Conservation (phyloP, 2,113 vertebrate genomes). For the Pao palembangensis region DNA sequence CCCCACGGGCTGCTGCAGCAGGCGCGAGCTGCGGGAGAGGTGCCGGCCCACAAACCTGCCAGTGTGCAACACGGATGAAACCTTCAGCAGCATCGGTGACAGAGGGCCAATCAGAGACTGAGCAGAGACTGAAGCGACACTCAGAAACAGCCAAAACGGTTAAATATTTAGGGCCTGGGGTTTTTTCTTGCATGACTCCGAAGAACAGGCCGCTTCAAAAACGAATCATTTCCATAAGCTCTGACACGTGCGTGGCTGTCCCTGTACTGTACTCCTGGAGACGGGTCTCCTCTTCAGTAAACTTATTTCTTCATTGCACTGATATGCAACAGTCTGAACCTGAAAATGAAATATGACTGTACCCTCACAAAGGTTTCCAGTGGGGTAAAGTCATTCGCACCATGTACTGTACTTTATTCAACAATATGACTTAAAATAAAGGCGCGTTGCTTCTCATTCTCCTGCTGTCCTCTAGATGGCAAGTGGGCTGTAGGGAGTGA, state of each 20-base stretch:
- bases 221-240: constrained; percentile 18
- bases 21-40: constrained; percentile 51
- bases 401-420: too few relatives aligned
- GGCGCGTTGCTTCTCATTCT: constrained; percentile 6
- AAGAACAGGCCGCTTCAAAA: constrained; percentile 26
- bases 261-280: constrained; percentile 39
- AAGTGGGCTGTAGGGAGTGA: background rate
- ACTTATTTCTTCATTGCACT: too few relatives aligned
- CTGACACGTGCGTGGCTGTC: constrained; percentile 22
- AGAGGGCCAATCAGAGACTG: background rate
- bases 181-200: background rate
- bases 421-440: background rate
- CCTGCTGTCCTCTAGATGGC: constrained; percentile 37
- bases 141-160: too few relatives aligned
- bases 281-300: too few relatives aligned
- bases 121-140: too few relatives aligned
- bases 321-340: background rate
- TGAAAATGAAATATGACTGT: constrained; percentile 1
- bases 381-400: too few relatives aligned
- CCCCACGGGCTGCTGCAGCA: constrained; percentile 49
- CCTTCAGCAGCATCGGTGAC: constrained; percentile 16
- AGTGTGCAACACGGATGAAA: constrained; percentile 32
- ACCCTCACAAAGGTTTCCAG: background rate
- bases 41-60: constrained; percentile 55
- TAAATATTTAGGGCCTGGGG: too few relatives aligned